Percentiles rank a stretch among this genome's conserved stretches.
These are phyloP conservation scores for Eulemur coronatus DNA, from an alignment of 2,797 vertebrate species.

Conservation along the genomic window DNA sequence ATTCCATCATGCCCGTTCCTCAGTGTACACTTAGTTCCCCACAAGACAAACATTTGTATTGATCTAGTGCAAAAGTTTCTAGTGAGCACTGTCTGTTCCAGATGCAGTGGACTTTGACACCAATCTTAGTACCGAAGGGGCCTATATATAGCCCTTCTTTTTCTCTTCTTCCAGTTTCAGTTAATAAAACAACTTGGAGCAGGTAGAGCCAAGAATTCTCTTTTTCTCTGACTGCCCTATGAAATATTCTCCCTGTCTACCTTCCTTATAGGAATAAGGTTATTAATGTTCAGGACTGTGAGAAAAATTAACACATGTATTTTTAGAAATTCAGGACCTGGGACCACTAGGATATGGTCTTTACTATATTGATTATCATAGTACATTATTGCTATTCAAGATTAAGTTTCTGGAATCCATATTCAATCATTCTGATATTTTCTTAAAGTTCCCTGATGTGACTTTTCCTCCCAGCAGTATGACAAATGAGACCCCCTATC, in stretches of 20 bases:
- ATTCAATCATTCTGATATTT: background rate
- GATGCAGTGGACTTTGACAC: background rate
- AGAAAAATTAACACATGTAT: background rate
- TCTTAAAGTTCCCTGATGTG: background rate
- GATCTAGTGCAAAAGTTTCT: background rate
- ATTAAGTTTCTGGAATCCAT: background rate
- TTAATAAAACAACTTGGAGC: background rate
- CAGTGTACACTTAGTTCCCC: background rate
- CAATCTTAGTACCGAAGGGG: background rate
- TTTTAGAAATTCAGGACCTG: background rate
- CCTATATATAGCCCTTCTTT: rapidly evolving
- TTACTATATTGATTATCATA: background rate
- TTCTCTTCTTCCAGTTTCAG: background rate
- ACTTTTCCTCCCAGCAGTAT: background rate
- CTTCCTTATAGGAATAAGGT: background rate
- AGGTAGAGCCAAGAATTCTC: background rate
- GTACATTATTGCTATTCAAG: background rate
- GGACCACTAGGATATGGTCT: background rate
- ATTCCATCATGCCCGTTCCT: background rate
- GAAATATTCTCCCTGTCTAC: background rate
- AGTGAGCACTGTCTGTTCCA: background rate
- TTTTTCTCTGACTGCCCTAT: background rate
- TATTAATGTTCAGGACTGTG: background rate
- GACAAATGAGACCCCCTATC: background rate
- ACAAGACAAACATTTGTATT: background rate